phyloP scores from a whole-genome alignment of 2,113 vertebrate genomes.

The Calidris pugnax region DNA sequence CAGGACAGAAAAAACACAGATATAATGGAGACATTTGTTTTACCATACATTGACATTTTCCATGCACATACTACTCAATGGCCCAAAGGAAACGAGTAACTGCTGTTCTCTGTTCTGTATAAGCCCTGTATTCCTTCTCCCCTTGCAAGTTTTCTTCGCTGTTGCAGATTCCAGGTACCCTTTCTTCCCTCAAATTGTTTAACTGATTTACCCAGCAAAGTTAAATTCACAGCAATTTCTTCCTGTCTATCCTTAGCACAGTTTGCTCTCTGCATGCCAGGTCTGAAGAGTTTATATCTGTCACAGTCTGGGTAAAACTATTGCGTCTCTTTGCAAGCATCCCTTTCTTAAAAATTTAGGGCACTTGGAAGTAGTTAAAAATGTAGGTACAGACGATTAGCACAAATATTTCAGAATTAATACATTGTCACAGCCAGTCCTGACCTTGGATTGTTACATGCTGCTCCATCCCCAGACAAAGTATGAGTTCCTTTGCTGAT shows the following conservation, averaged over 20 bases:
- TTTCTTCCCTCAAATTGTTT: not conserved
- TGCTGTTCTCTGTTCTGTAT: not conserved
- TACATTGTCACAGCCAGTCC: not conserved
- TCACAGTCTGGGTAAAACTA: not conserved
- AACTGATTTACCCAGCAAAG: not conserved
- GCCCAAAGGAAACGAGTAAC: not conserved
- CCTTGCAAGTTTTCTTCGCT: not conserved
- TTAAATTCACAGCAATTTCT: not conserved
- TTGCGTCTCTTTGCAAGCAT: not conserved
- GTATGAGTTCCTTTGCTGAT: not conserved
- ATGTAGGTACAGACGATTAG: not conserved
- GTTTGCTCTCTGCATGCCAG: not conserved
- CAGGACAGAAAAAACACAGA: not conserved
- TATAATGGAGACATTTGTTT: not conserved
- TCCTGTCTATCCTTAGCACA: not conserved
- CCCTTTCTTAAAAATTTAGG: not conserved
- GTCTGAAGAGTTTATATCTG: not conserved
- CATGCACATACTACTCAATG: not conserved
- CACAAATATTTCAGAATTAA: not conserved
- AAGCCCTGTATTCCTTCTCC: accelerated
- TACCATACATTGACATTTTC: not conserved
- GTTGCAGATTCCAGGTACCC: not conserved
- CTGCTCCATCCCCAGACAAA: not conserved
- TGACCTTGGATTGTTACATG: not conserved
- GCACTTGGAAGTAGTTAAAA: not conserved